phyloP scores from a whole-genome alignment of 37 sponge, comb jelly and placozoan genomes.

The Bolinopsis microptera region DNA sequence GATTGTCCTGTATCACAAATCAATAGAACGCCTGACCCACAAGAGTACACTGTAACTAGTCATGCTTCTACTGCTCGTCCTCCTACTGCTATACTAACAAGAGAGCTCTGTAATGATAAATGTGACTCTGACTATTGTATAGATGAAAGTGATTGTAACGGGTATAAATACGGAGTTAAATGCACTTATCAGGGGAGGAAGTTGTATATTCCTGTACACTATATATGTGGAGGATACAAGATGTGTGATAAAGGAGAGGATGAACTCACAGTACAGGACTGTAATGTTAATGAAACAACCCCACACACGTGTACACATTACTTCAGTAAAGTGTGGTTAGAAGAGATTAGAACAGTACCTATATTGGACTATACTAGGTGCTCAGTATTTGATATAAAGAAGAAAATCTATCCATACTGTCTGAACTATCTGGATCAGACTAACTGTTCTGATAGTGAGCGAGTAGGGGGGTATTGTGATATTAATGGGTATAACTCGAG shows the following conservation, averaged over 20 bases:
- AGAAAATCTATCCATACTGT: too few relatives aligned
- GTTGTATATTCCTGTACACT: not conserved
- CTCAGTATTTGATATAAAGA: not conserved
- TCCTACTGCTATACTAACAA: too few relatives aligned
- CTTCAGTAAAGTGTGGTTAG: not conserved
- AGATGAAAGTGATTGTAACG: not conserved
- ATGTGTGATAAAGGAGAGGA: not conserved
- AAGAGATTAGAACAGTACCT: not conserved
- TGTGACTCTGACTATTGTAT: not conserved
- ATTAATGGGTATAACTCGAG: not conserved
- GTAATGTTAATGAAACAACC: not conserved
- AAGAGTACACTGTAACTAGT: too few relatives aligned
- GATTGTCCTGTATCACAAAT: too few relatives aligned
- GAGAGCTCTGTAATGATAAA: not conserved
- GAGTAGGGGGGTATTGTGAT: not conserved
- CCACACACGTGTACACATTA: not conserved
- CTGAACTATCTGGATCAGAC: not conserved
- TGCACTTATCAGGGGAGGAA: not conserved
- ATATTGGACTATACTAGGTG: not conserved
- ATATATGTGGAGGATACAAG: not conserved
- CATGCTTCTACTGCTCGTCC: too few relatives aligned
- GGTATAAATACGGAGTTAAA: not conserved
- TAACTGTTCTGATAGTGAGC: not conserved
- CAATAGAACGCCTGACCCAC: too few relatives aligned
- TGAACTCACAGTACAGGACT: slow-evolving; percentile 14